These are phyloP conservation scores for Ethmia dodecea DNA, from an alignment of 2,888 invertebrate genomes.

Conservation along the genomic window DNA sequence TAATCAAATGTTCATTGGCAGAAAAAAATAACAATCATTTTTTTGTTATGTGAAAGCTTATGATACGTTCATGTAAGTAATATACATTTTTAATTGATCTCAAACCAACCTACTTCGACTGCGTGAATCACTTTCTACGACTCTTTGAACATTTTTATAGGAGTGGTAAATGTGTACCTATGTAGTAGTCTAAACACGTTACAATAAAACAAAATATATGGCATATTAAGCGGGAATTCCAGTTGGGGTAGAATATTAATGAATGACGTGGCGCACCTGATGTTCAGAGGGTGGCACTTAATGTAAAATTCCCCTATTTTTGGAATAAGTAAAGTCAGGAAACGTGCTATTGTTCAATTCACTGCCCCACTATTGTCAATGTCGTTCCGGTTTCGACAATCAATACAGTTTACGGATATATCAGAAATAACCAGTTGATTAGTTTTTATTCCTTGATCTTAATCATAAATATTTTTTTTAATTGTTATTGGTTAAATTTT, in stretches of 20 bases:
- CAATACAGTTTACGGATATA: no score
- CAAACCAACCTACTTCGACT: not conserved
- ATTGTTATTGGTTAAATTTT: no score
- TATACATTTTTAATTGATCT: no score
- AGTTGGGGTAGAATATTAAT: conserved; percentile 44
- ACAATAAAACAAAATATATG: no score
- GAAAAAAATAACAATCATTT: conserved; percentile 4
- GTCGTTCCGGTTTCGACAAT: conserved; percentile 1
- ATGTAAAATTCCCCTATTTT: conserved; percentile 24
- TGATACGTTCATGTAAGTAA: no score
- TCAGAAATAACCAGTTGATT: not conserved
- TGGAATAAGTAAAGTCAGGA: conserved; percentile 16
- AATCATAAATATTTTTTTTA: no score
- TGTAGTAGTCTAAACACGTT: conserved; percentile 31
- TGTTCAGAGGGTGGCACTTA: conserved; percentile 26
- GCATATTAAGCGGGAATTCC: conserved; percentile 37
- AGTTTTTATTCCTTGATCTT: no score
- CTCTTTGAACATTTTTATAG: conserved; percentile 20
- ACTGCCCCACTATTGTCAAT: conserved; percentile 5
- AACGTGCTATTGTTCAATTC: conserved; percentile 22
- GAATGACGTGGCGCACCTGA: conserved; percentile 45
- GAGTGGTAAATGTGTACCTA: conserved; percentile 27
- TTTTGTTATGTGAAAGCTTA: conserved; percentile 10
- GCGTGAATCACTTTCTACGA: conserved; percentile 23
- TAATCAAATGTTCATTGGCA: conserved; percentile 2